Base-by-base conservation (phyloP, 2,888 invertebrate species). In the Anticlea derivata region DNA sequence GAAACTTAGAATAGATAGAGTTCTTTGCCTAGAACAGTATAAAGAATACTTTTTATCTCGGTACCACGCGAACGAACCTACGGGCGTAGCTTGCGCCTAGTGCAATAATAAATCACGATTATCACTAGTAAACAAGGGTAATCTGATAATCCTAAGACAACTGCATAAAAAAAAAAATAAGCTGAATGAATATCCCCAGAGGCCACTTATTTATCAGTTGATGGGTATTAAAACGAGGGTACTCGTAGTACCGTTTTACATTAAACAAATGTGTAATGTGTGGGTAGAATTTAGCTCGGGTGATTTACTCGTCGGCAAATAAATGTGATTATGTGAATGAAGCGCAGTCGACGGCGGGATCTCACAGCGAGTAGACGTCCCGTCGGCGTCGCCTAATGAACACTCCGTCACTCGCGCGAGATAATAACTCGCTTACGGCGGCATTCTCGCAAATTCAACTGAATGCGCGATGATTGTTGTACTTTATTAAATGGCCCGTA, bases 401-500 rank as follows among this genome's bases (percentile, higher is more conserved):
- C 51, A 47, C 50, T 57, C 34, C 44, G 37, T 50, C 47, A 55
- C 43, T 38, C 13, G 12, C 24, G 26, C 27, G 44, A 34, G 53
- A 59, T 50, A 59, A 58, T 60, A 61, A 56, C 46, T 52, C 49
- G 48, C 58, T 59, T 57, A 52, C 54, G 53, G 50, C n/a, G n/a
- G n/a, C 24, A 26, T 26, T 26, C 17, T 47, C 51, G 57, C 53
- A 35, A 45, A 45, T 46, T 51, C 5, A 40, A 34, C 38, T 38
- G 22, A 7, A 31, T 33, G 33, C 1, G 33, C 24, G 12, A 30
- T 50, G 26, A 50, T 44, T 43, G 31, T 46, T 46, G 30, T 39
- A 45, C 50, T 45, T 40, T 24, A 35, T 45, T 17, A 45, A 29
- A 50, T 40, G 17, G 29, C 20, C 30, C 7, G 40, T 37, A 41